Base-by-base conservation (phyloP, 2,113 vertebrate species). In the Microcebus murinus region DNA sequence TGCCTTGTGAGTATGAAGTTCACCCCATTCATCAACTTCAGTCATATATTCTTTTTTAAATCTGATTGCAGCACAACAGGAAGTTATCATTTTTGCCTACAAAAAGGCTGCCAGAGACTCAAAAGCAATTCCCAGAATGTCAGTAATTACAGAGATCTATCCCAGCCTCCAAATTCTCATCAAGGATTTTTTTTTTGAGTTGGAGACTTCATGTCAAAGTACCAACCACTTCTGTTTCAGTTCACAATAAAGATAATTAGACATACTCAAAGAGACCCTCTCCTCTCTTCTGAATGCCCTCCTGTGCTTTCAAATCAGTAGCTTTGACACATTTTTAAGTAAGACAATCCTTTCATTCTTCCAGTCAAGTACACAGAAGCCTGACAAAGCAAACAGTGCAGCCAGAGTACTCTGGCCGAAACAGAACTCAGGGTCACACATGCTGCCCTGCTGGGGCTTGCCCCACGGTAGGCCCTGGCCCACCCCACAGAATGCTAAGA, bases 241-340 rank as follows among this genome's bases (percentile, higher is more conserved):
- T 63, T 95, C n/a, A 81, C 31, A 87, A 65, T 65, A 31, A 92
- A 76, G 36, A 52, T 65, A 92, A 96, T 73, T 4, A 93, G 42
- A 90, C 52, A 70, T 59, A 74, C 50, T 91, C 59, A 87, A 57
- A 83, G 89, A 94, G 17, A 73, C 20, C 21, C 18, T 57, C 31
- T 48, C 48, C 48, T 88, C 15, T 74, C 29, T 79, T 42, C 39
- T 42, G 65, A 93, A 83, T 77, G 21, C 11, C 14, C n/a, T 63
- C 48, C 48, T 63, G 4, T 36, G 31, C 88, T 90, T 79, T 92
- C 36, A 87, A 68, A 73, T 45, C 80, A 71, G 61, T 31, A 57
- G 15, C 18, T 81, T 61, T 59, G 20, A 71, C 13, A 71, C 12
- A 34, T 42, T 84, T 89, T 74, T 36, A 71, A 57, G 20, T 3